Percentiles rank a stretch among this genome's conserved stretches.
Evolutionary conservation across 2,797 vertebrate species (phyloP).

Genomic region (Labroides dimidiatus): DNA sequence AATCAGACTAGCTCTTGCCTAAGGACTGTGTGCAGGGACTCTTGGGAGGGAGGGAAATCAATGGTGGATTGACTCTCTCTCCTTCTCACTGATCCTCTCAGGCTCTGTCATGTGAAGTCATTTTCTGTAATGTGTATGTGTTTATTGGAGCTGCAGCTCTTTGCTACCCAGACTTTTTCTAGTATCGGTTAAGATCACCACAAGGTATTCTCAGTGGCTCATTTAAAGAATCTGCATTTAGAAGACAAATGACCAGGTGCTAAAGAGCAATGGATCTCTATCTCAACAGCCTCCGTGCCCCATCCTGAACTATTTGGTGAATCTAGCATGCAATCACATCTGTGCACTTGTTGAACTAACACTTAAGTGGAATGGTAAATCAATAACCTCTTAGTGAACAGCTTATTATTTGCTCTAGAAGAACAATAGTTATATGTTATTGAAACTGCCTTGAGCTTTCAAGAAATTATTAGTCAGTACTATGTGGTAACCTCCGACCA

Average conservation of each 20-base stretch:
- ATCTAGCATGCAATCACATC: conserved; percentile 28
- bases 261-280: conserved; percentile 50
- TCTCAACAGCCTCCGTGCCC: conserved; percentile 10
- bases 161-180: conserved; percentile 18
- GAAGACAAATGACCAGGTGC: conserved; percentile 39
- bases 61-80: conserved; percentile 54
- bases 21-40: conserved; percentile 23
- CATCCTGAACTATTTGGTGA: conserved; percentile 32
- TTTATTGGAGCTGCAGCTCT: conserved; percentile 40
- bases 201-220: conserved; percentile 18
- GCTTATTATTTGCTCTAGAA: background rate
- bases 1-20: conserved; percentile 27
- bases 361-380: background rate
- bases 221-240: conserved; percentile 43
- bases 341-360: background rate
- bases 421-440: background rate
- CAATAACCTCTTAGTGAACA: background rate
- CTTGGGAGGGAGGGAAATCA: conserved; percentile 45
- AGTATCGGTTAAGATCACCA: conserved; percentile 22
- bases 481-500: too few relatives aligned
- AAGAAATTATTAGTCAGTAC: background rate
- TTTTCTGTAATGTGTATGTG: conserved; percentile 53
- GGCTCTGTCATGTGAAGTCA: conserved; percentile 46
- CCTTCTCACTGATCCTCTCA: conserved; percentile 30
- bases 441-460: background rate